Evolutionary conservation across 2,888 invertebrate species (phyloP), one percentile per base, ranked within the genome.

Genomic region (Agrochola lota): DNA sequence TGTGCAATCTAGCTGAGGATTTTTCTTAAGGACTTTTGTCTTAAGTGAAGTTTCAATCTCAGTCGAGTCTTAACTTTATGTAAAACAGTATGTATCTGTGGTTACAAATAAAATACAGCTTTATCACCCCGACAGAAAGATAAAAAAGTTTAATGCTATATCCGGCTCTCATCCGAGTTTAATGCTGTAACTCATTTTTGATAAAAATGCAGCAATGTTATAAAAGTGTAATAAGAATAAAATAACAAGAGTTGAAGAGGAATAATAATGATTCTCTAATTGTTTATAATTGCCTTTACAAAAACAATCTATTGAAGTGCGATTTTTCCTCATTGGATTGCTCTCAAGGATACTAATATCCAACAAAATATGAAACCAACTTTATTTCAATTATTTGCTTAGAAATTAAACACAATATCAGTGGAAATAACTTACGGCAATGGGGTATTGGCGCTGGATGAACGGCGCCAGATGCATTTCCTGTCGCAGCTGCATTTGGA

Each of bases 381-480:
- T n/a, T 40, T 26, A 12, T 26, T 23, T 15, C 0, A 9, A 30
- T n/a, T 2, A 15, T 26, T 52, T 69, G 55, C 7, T 55, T 3
- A 11, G 9, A 40, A n/a, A 69, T 17, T n/a, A 69, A 55, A 35
- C 30, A 43, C 35, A 75, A 30, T 40, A 72, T 15, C 15, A 30
- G 9, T 57, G 30, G 15, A 60, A 43, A 35, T 26, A 35, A 94
- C 96, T 95, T 89, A 96, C 96, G 94, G 74, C 96, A 96, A 88
- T 96, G 96, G 5, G 94, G 89, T 84, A 96, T 94, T 0, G 96
- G 96, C 0, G 96, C 92, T 12, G 96, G 96, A 83, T 96, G 96
- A 9, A 96, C 92, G 0, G 92, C 91, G 49, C 90, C 91, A 6
- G 89, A 72, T 12, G 84, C 70, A 35, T 84, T n/a, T 72, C 81